Evolutionary conservation across 2,888 invertebrate species (phyloP).

Genomic region (Tipula lateralis): DNA sequence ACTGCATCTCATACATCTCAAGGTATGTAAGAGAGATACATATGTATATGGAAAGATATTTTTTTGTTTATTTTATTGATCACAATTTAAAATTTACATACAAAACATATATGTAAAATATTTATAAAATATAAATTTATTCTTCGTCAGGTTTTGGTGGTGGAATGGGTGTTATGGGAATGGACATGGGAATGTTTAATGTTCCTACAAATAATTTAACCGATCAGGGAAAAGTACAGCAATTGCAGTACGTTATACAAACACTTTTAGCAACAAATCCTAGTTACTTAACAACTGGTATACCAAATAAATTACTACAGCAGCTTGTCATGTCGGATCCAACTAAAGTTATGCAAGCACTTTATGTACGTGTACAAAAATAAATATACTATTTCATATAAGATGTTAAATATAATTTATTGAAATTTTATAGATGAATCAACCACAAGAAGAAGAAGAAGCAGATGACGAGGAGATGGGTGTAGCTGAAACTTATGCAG

Average conservation of each 20-base stretch:
- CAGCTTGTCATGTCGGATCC: conserved; percentile 57
- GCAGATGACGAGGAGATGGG: conserved; percentile 96
- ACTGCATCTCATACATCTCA: conserved; percentile 79
- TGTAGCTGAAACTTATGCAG: conserved; percentile 96
- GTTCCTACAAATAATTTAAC: neutral
- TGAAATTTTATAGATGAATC: conserved; percentile 33
- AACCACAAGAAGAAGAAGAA: conserved; percentile 61
- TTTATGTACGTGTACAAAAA: conserved; percentile 33
- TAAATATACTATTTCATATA: neutral
- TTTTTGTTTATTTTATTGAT: neutral
- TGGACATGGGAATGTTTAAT: conserved; percentile 29
- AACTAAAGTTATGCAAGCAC: conserved; percentile 46
- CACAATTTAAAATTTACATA: neutral
- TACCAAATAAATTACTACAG: conserved; percentile 55
- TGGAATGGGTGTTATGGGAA: conserved; percentile 20
- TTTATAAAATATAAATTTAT: neutral
- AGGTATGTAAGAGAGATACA: conserved; percentile 53
- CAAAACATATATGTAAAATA: neutral
- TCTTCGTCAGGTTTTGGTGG: neutral
- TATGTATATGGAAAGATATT: neutral
- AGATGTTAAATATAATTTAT: neutral
- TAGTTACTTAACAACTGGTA: conserved; percentile 47
- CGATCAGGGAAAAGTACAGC: neutral
- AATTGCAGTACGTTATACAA: conserved; percentile 42
- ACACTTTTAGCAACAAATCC: conserved; percentile 47